These are phyloP conservation scores for Euleptes europaea DNA, from an alignment of 2,113 vertebrate genomes.

Conservation along the genomic window DNA sequence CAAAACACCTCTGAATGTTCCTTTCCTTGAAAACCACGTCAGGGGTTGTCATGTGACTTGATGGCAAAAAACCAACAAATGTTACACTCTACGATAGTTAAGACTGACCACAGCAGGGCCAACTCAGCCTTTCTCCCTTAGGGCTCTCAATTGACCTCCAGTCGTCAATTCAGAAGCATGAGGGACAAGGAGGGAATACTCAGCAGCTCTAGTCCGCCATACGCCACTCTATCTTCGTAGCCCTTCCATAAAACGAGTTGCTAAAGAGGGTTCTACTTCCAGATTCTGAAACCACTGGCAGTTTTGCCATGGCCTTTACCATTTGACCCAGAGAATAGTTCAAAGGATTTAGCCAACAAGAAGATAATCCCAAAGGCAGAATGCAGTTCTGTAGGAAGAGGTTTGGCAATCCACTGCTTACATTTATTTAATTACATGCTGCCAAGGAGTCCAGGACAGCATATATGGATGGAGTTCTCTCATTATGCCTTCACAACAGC, in stretches of 20 bases:
- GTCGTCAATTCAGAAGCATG: background rate
- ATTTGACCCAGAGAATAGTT: background rate
- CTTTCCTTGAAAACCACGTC: too few relatives aligned
- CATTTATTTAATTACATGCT: background rate
- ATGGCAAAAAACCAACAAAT: too few relatives aligned
- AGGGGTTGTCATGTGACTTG: too few relatives aligned
- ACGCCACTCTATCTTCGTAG: background rate
- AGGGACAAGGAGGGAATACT: background rate
- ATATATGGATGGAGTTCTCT: background rate
- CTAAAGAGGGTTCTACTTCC: background rate
- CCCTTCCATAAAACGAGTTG: background rate
- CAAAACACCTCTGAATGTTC: too few relatives aligned
- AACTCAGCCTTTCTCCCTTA: too few relatives aligned
- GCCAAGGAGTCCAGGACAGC: background rate
- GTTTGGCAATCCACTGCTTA: background rate
- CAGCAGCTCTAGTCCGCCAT: too few relatives aligned
- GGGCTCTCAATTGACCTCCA: too few relatives aligned
- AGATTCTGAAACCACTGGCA: too few relatives aligned
- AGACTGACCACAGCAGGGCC: too few relatives aligned
- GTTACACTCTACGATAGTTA: conserved; percentile 41
- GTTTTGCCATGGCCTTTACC: background rate
- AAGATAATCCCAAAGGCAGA: background rate
- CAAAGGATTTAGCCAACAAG: background rate
- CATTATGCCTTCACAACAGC: background rate
- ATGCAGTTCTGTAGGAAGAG: background rate